Base-by-base conservation (phyloP, 1,140 invertebrate genomes). In the Schlechtendalia chinensis region DNA sequence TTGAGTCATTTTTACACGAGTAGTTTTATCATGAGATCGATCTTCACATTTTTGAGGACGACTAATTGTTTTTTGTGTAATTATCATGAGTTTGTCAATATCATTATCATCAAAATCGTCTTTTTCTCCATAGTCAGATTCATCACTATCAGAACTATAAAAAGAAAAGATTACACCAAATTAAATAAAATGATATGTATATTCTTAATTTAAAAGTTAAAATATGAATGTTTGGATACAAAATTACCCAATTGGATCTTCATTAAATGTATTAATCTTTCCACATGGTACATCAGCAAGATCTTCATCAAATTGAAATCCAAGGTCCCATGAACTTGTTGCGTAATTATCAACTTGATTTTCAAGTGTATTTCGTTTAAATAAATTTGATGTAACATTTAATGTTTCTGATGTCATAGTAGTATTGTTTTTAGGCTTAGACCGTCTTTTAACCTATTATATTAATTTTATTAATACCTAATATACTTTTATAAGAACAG, bases 221-320 rank as follows among this genome's bases (percentile, higher is more conserved):
- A 50, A 14, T 24, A 27, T 22, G 67, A 79, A 69, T 56, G 53
- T 50, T 50, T 50, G 29, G 29, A 53, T 39, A 54, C 29, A 47
- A 56, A 58, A 82, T 82, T 85, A 90, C 89, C 88, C 90, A 27
- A 63, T 61, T 45, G 75, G 75, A 63, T 79, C 39, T 84, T 91
- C 89, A 22, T 92, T 93, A 84, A 96, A 97, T 65, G 92, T 93
- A 87, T 96, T 95, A 80, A 92, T 90, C 82, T 93, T 90, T 84
- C 90, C 92, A 81, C 88, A 89, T 27, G 91, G 90, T 24, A 90
- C 89, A 88, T 81, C 88, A 82, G 95, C 93, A 54, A 97, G 87
- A 86, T 99, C 97, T 87, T 98, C 96, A 85, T 99, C 97, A 87
- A 98, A 97, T 87, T 97, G 93, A 87, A 99, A 98, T 86, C 97